Percentiles rank a stretch among this genome's conserved stretches.
phyloP scores from a whole-genome alignment of 2,113 vertebrate species.

The Neodon shergylaensis region DNA sequence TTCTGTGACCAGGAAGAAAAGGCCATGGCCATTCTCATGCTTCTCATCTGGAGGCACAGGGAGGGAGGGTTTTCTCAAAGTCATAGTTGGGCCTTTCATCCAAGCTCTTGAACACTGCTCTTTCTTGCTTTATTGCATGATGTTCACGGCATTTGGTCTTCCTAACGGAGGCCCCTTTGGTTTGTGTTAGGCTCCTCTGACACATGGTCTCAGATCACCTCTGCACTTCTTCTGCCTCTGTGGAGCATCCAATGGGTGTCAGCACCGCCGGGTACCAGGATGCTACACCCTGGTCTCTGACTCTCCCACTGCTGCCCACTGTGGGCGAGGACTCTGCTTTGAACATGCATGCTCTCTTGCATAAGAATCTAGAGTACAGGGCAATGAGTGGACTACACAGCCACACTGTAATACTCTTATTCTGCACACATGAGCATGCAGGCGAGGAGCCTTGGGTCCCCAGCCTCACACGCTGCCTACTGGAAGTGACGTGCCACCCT shows the following conservation, averaged over 20 bases:
- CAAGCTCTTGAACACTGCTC: not conserved
- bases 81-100: not conserved
- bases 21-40: not conserved
- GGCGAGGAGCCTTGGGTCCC: not conserved
- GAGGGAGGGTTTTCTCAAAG: not conserved
- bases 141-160: not conserved
- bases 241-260: not conserved
- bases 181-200: not conserved
- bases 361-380: no score
- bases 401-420: accelerated
- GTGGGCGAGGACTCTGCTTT: accelerated
- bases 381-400: accelerated
- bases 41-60: not conserved
- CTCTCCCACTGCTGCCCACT: not conserved
- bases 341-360: not conserved
- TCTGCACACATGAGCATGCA: accelerated
- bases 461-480: not conserved
- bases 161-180: not conserved
- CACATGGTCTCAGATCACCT: not conserved
- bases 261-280: not conserved
- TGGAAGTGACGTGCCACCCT: no score
- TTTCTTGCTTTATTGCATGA: not conserved
- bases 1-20: not conserved
- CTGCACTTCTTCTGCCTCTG: not conserved
- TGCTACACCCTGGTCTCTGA: not conserved